Evolutionary conservation across 2,888 invertebrate genomes (phyloP).

Genomic region (Synergus japonicus): DNA sequence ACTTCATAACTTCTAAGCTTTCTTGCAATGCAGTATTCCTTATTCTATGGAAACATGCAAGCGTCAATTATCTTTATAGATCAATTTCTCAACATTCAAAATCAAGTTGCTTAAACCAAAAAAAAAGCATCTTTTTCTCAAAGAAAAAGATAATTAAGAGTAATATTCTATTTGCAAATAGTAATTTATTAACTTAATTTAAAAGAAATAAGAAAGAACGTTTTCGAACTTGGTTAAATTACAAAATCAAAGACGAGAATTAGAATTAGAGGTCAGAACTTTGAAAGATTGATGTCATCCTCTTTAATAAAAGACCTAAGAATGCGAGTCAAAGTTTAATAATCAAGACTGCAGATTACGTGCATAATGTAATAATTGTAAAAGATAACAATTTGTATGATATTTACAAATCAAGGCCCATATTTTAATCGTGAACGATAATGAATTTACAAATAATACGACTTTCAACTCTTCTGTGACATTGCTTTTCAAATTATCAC

Average conservation of each 20-base stretch:
- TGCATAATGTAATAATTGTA: slow-evolving; percentile 33
- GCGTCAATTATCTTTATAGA: background rate
- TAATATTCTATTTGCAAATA: background rate
- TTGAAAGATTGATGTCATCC: slow-evolving; percentile 26
- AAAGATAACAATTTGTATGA: slow-evolving; percentile 31
- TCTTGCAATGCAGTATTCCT: slow-evolving; percentile 45
- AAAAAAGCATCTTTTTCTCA: background rate
- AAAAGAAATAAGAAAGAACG: background rate
- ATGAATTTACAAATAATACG: slow-evolving; percentile 30
- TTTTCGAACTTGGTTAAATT: background rate
- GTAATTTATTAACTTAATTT: background rate
- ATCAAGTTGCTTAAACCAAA: background rate
- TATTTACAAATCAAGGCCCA: slow-evolving; percentile 46
- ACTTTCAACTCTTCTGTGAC: slow-evolving; percentile 1
- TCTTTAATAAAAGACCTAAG: slow-evolving; percentile 23
- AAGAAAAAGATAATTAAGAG: background rate
- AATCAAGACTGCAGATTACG: slow-evolving; percentile 27
- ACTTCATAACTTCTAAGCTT: slow-evolving; percentile 37
- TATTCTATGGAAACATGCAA: slow-evolving; percentile 42
- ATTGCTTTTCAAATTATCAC: slow-evolving; percentile 21
- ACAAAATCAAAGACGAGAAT: background rate
- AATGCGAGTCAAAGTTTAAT: slow-evolving; percentile 21
- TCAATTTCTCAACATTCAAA: no score
- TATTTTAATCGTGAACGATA: slow-evolving; percentile 46
- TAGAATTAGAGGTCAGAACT: background rate